Conservation (phyloP, 2,113 vertebrate genomes). For the Proterorhinus semilunaris region DNA sequence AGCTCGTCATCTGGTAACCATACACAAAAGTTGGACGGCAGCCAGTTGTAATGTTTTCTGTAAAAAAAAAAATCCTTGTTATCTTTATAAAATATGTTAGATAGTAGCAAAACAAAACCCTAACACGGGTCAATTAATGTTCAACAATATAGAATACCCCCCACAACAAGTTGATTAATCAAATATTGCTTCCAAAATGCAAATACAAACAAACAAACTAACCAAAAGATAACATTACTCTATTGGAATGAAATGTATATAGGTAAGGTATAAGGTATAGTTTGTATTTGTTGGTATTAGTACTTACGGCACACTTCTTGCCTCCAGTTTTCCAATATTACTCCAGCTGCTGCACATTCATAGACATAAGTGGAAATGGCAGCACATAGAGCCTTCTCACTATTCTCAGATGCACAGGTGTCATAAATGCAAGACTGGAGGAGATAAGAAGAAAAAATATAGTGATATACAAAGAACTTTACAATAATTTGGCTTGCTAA, state of each 20-base stretch:
- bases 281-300: background rate
- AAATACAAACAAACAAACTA: too few relatives aligned
- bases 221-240: too few relatives aligned
- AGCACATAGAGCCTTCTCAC: conserved; percentile 86
- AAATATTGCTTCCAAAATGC: too few relatives aligned
- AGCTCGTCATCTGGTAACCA: conserved; percentile 76
- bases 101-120: too few relatives aligned
- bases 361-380: conserved; percentile 83
- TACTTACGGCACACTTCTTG: conserved; percentile 71
- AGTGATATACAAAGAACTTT: background rate
- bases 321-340: conserved; percentile 79
- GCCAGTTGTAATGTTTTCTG: conserved; percentile 75
- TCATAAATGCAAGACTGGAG: conserved; percentile 87
- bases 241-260: too few relatives aligned
- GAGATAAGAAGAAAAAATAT: background rate
- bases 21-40: conserved; percentile 82
- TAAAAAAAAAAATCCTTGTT: conserved; percentile 9
- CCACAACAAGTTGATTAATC: too few relatives aligned
- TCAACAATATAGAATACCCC: too few relatives aligned
- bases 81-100: background rate
- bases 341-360: conserved; percentile 79
- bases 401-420: conserved; percentile 85
- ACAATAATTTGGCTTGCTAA: background rate
- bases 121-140: too few relatives aligned
- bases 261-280: background rate